A percentile compares a stretch with the other conserved stretches of the same genome.
These are phyloP conservation scores for Temnopleurus reevesii DNA, from an alignment of 53 echinoderm and acorn worm genomes.

Conservation along the genomic window DNA sequence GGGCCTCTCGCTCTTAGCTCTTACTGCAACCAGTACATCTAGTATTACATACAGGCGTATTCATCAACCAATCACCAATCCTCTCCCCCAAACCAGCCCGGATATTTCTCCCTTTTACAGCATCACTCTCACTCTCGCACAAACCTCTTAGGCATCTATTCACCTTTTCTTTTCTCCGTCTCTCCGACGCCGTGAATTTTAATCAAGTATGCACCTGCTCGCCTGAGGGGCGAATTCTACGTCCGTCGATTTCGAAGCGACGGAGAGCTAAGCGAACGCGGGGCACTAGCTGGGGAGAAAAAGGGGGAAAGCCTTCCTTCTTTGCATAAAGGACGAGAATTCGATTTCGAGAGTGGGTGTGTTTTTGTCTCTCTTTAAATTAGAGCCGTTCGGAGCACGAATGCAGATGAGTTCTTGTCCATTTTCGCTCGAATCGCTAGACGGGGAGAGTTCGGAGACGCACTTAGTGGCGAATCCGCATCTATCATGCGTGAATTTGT, in stretches of 20 bases:
- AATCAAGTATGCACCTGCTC: conserved; percentile 61
- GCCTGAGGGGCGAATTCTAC: conserved; percentile 56
- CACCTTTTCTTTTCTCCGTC: conserved; percentile 25
- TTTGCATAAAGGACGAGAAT: conserved; percentile 40
- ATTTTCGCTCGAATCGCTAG: not conserved
- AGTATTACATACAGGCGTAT: conserved; percentile 27
- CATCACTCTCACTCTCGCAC: not conserved
- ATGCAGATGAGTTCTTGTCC: not conserved
- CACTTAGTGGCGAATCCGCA: conserved; percentile 26
- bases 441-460: not conserved
- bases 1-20: conserved; percentile 12
- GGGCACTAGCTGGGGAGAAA: conserved; percentile 21
- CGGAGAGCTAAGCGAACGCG: not conserved
- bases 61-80: conserved; percentile 44
- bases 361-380: not conserved
- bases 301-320: not conserved
- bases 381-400: not conserved
- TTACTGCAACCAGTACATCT: not conserved
- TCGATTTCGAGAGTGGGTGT: conserved; percentile 24
- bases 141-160: not conserved
- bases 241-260: conserved; percentile 56
- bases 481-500: not conserved
- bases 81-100: not conserved
- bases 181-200: conserved; percentile 51
- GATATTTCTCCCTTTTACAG: not conserved